phyloP scores from a whole-genome alignment of 2,797 vertebrate species.

The Gymnocypris eckloni region DNA sequence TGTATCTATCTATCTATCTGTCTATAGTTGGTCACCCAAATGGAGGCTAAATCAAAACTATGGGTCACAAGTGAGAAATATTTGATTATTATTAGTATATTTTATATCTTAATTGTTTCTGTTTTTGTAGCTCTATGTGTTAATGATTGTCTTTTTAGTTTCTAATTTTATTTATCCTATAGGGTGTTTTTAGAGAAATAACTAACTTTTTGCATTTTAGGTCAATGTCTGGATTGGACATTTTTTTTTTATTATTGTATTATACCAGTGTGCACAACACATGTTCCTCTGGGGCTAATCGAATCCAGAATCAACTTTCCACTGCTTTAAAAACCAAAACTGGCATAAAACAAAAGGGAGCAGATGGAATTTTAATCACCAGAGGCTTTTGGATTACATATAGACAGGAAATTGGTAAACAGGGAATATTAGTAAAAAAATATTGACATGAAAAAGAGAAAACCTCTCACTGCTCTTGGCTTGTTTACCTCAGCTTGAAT shows the following conservation, averaged over 20 bases:
- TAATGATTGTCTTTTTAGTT: background rate
- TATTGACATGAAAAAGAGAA: constrained; percentile 7
- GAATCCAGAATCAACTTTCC: background rate
- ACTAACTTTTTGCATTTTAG: background rate
- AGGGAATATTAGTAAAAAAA: background rate
- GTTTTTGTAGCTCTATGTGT: background rate
- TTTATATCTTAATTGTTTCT: background rate
- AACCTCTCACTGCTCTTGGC: background rate
- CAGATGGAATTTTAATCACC: background rate
- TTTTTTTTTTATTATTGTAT: background rate
- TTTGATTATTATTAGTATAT: background rate
- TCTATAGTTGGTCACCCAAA: background rate
- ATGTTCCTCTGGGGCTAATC: background rate
- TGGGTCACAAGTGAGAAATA: background rate
- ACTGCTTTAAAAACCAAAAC: background rate
- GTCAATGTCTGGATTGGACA: background rate
- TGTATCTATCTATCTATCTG: constrained; percentile 44
- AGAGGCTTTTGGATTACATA: background rate
- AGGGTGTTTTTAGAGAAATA: background rate
- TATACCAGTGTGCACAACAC: background rate
- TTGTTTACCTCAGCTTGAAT: background rate
- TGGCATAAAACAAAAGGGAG: background rate
- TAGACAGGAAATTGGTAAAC: constrained; percentile 5
- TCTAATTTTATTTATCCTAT: background rate
- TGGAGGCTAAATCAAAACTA: background rate